Conservation (phyloP, 2,888 invertebrate genomes). For the Pasiphila rectangulata region DNA sequence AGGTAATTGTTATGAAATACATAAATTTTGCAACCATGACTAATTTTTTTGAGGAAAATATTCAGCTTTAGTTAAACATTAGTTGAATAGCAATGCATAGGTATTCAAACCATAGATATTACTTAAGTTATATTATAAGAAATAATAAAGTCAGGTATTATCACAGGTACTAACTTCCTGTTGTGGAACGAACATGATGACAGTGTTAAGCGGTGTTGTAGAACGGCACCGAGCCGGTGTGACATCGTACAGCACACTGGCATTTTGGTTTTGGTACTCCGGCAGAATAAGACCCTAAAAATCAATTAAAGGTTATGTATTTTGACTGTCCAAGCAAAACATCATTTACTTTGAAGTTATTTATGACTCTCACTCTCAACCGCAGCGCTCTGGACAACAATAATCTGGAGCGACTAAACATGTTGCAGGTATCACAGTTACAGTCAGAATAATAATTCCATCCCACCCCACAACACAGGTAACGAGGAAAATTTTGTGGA, state of each 20-base stretch:
- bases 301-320: constrained; percentile 39
- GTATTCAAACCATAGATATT: background rate
- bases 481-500: background rate
- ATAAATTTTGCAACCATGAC: too few relatives aligned
- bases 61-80: too few relatives aligned
- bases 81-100: too few relatives aligned
- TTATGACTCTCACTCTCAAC: constrained; percentile 32
- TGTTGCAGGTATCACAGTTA: constrained; percentile 40
- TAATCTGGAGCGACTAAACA: constrained; percentile 72
- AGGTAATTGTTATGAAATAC: too few relatives aligned
- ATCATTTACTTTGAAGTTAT: background rate
- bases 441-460: constrained; percentile 28
- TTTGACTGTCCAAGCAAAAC: background rate
- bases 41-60: too few relatives aligned
- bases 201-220: constrained; percentile 92
- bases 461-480: constrained; percentile 39
- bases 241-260: constrained; percentile 58
- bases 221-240: constrained; percentile 67
- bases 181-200: constrained; percentile 98
- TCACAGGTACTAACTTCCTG: constrained; percentile 88
- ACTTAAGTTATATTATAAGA: too few relatives aligned
- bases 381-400: constrained; percentile 59
- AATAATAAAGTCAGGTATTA: background rate
- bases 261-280: constrained; percentile 64
- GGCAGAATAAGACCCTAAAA: constrained; percentile 65